Evolutionary conservation across 2,797 vertebrate species (phyloP).

Genomic region (Cirrhinus molitorella): DNA sequence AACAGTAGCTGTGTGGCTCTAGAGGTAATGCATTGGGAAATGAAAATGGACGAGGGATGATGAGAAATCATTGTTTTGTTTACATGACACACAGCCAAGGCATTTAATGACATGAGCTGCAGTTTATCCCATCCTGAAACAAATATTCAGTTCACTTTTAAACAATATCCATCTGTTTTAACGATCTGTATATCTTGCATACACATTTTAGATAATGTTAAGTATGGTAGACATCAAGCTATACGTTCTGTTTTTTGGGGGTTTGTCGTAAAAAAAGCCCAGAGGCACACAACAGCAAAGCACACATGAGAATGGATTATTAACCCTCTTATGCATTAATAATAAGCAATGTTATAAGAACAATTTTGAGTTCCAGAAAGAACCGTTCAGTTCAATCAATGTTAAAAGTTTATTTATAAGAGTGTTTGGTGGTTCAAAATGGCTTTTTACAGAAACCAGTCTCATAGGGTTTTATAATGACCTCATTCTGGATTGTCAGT

Average conservation of each 20-base stretch:
- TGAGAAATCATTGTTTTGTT: conserved; percentile 35
- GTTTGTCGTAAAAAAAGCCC: not conserved
- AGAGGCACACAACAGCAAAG: not conserved
- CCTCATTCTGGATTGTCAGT: not conserved
- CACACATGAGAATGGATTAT: not conserved
- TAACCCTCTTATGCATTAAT: not conserved
- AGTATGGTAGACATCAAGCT: not conserved
- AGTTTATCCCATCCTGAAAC: conserved; percentile 1
- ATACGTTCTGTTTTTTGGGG: not conserved
- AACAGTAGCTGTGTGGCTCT: not conserved
- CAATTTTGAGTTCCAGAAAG: not conserved
- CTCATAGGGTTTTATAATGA: not conserved
- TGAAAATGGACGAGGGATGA: not conserved
- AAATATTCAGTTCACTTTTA: conserved; percentile 32
- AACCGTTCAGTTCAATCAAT: not conserved
- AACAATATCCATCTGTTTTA: conserved; percentile 39
- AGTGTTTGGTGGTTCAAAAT: not conserved
- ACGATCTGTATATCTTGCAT: not conserved
- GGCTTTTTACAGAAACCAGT: not conserved
- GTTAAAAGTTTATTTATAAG: not conserved
- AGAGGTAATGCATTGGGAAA: not conserved
- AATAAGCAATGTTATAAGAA: not conserved
- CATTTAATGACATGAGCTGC: conserved; percentile 17
- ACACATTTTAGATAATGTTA: conserved; percentile 14
- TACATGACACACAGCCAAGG: not conserved